A percentile compares a stretch with the other conserved stretches of the same genome.
These are phyloP conservation scores for Glossophaga mutica DNA, from an alignment of 2,797 vertebrate species.

Conservation along the genomic window DNA sequence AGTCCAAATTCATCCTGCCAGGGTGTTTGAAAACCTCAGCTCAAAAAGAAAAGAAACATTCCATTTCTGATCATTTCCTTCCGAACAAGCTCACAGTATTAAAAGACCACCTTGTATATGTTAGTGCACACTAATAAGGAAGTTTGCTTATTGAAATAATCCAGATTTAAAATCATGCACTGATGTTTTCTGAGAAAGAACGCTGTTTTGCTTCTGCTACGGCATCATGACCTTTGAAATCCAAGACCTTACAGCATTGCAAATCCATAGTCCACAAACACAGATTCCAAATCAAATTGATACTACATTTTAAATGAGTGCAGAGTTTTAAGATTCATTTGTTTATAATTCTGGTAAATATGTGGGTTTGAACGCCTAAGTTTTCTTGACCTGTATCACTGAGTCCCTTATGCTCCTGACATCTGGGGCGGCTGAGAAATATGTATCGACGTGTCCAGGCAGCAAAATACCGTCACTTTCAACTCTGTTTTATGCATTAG, in stretches of 20 bases:
- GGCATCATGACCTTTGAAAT: neutral
- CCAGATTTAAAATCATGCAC: neutral
- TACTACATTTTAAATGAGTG: neutral
- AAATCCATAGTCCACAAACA: neutral
- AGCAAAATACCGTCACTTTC: slow-evolving; percentile 36
- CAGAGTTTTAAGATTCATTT: slow-evolving; percentile 13
- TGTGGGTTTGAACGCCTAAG: neutral
- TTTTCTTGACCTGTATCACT: slow-evolving; percentile 27
- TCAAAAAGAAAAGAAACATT: neutral
- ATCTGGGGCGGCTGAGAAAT: slow-evolving; percentile 4
- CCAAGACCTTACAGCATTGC: neutral
- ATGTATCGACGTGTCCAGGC: slow-evolving; percentile 22
- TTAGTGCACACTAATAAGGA: neutral
- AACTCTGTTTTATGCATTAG: slow-evolving; percentile 4
- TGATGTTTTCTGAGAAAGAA: neutral
- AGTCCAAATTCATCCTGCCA: neutral
- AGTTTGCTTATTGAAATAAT: neutral
- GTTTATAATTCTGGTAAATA: neutral
- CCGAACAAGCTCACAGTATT: neutral
- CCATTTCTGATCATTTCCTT: slow-evolving; percentile 3
- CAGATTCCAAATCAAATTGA: neutral
- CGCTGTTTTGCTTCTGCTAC: neutral
- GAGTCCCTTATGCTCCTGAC: neutral
- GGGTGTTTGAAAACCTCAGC: neutral
- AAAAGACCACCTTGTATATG: neutral